Evolutionary conservation across 2,797 vertebrate species (phyloP).

Genomic region (Poeciliopsis gracilis): DNA sequence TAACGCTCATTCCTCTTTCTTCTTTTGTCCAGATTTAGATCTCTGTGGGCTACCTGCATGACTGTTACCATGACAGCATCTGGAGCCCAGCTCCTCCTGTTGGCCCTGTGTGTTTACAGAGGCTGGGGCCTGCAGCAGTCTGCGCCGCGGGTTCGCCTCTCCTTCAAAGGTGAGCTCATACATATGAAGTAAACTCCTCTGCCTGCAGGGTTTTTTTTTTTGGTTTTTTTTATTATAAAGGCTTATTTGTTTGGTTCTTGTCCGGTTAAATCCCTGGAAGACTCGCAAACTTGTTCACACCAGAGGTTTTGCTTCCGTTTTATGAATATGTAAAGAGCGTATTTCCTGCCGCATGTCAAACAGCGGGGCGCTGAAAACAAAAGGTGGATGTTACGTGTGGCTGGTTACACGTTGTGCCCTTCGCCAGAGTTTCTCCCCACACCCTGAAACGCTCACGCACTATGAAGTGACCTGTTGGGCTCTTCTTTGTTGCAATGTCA

Average conservation of each 20-base stretch:
- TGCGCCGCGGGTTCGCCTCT: constrained; percentile 80
- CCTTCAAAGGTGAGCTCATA: constrained; percentile 82
- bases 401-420: constrained; percentile 54
- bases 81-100: constrained; percentile 77
- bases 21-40: constrained; percentile 77
- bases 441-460: constrained; percentile 54
- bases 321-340: constrained; percentile 60
- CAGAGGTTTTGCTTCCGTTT: constrained; percentile 60
- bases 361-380: constrained; percentile 75
- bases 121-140: constrained; percentile 77
- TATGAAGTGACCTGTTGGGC: constrained; percentile 23
- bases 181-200: constrained; percentile 37
- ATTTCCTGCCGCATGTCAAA: constrained; percentile 78
- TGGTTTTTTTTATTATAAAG: constrained; percentile 5
- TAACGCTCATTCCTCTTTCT: constrained; percentile 73
- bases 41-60: constrained; percentile 78
- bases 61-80: constrained; percentile 78
- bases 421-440: constrained; percentile 54
- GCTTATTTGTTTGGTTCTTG: constrained; percentile 36
- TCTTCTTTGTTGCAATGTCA: constrained; percentile 35
- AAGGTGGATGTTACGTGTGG: constrained; percentile 81
- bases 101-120: constrained; percentile 77
- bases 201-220: constrained; percentile 10
- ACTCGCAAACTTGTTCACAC: constrained; percentile 15
- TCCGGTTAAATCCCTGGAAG: constrained; percentile 17